Conservation (phyloP, 2,797 vertebrate genomes). For the Dryobates pubescens region DNA sequence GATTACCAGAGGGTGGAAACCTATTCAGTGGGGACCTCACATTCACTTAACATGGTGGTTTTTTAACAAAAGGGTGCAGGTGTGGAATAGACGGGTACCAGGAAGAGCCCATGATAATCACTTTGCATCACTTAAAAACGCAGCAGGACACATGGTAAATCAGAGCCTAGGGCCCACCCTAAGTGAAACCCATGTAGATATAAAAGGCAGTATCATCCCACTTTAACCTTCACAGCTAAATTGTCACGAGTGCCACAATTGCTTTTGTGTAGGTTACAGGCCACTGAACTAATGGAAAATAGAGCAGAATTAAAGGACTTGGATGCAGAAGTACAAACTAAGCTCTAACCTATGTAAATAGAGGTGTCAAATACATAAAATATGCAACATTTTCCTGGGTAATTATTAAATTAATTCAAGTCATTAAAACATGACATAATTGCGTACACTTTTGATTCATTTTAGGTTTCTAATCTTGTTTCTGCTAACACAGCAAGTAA, state of each 20-base stretch:
- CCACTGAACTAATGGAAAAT: conserved; percentile 69
- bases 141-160: conserved; percentile 83
- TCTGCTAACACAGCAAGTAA: background rate
- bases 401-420: background rate
- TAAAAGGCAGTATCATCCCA: conserved; percentile 67
- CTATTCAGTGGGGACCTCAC: conserved; percentile 79
- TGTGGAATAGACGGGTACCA: conserved; percentile 74
- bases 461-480: background rate
- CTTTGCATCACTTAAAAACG: conserved; percentile 82
- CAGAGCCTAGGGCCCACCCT: conserved; percentile 81
- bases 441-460: background rate
- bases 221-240: conserved; percentile 83
- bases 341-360: background rate
- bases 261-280: conserved; percentile 72
- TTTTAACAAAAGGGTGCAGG: conserved; percentile 84
- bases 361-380: background rate
- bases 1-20: conserved; percentile 71
- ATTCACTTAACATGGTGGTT: conserved; percentile 74
- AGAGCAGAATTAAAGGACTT: conserved; percentile 48
- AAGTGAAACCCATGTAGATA: conserved; percentile 75
- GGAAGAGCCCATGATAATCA: conserved; percentile 84
- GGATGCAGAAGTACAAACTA: conserved; percentile 24
- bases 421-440: background rate
- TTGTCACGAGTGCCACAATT: conserved; percentile 73
- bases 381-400: background rate